Evolutionary conservation across 2,797 vertebrate species (phyloP).

Genomic region (Danionella dracula): DNA sequence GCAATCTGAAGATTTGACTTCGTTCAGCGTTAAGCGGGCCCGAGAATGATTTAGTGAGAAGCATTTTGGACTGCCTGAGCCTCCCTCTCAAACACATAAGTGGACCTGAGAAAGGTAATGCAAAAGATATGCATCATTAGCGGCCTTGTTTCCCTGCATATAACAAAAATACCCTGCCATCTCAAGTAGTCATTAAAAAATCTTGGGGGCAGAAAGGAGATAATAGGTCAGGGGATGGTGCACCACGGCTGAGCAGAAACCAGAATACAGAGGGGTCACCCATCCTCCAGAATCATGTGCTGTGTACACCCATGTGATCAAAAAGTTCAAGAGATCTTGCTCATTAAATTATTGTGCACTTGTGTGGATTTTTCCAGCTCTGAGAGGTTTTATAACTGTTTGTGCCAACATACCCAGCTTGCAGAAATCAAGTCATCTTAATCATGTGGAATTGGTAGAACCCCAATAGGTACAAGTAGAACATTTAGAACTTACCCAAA

Average conservation of each 20-base stretch:
- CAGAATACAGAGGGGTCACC: neutral
- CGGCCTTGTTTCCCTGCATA: slow-evolving; percentile 13
- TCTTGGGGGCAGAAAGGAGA: slow-evolving; percentile 9
- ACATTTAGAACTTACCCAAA: too few relatives aligned
- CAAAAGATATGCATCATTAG: slow-evolving; percentile 34
- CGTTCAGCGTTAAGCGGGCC: slow-evolving; percentile 10
- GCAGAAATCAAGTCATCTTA: too few relatives aligned
- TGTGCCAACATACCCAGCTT: too few relatives aligned
- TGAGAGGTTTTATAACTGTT: neutral
- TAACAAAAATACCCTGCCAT: slow-evolving; percentile 35
- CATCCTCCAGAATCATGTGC: neutral
- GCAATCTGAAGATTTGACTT: slow-evolving; percentile 28
- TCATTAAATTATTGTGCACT: neutral
- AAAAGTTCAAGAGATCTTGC: neutral
- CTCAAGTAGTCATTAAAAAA: slow-evolving; percentile 38
- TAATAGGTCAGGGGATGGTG: neutral
- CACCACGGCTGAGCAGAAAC: neutral
- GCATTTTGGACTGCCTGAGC: slow-evolving; percentile 4
- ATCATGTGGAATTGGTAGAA: too few relatives aligned
- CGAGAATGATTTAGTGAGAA: slow-evolving; percentile 39
- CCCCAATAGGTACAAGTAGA: too few relatives aligned
- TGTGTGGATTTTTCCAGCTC: neutral
- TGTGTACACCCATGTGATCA: neutral
- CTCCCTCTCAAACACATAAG: slow-evolving; percentile 32
- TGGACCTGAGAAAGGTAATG: slow-evolving; percentile 38